A percentile compares a stretch with the other conserved stretches of the same genome.
Conservation (phyloP, 2,113 vertebrate species). For the Ariopsis seemanni region DNA sequence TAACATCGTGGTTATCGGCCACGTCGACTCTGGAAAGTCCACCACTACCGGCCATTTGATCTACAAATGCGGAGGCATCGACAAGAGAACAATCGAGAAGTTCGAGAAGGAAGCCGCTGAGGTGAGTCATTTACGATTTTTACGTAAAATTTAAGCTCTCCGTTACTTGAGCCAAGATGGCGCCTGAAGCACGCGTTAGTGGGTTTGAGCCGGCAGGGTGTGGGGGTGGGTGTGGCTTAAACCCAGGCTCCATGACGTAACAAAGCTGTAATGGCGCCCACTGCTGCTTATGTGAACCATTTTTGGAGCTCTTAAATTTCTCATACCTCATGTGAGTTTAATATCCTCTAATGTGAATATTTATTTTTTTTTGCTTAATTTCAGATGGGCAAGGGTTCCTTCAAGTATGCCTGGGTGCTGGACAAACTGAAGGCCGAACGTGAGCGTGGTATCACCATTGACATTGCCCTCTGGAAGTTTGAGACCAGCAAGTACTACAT, state of each 20-base stretch:
- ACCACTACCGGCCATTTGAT: constrained; percentile 80
- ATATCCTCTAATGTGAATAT: no score
- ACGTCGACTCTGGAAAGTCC: constrained; percentile 84
- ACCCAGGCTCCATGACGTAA: constrained; percentile 50
- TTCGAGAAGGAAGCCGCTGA: constrained; percentile 82
- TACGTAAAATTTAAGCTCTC: neutral
- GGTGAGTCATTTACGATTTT: constrained; percentile 56
- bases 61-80: constrained; percentile 83
- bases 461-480: constrained; percentile 74
- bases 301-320: no score
- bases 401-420: constrained; percentile 83
- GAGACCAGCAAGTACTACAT: constrained; percentile 57
- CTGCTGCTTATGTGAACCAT: neutral
- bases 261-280: constrained; percentile 32
- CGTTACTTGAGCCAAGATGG: constrained; percentile 69
- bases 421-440: constrained; percentile 82
- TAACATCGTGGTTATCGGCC: constrained; percentile 84
- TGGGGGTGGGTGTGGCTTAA: constrained; percentile 62
- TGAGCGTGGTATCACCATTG: constrained; percentile 81
- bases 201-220: constrained; percentile 61
- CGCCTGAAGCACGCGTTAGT: constrained; percentile 64
- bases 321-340: no score
- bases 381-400: constrained; percentile 83
- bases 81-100: constrained; percentile 84
- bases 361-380: constrained; percentile 54